These are phyloP conservation scores for Geotrupes spiniger DNA, from an alignment of 2,888 invertebrate genomes.

Conservation along the genomic window DNA sequence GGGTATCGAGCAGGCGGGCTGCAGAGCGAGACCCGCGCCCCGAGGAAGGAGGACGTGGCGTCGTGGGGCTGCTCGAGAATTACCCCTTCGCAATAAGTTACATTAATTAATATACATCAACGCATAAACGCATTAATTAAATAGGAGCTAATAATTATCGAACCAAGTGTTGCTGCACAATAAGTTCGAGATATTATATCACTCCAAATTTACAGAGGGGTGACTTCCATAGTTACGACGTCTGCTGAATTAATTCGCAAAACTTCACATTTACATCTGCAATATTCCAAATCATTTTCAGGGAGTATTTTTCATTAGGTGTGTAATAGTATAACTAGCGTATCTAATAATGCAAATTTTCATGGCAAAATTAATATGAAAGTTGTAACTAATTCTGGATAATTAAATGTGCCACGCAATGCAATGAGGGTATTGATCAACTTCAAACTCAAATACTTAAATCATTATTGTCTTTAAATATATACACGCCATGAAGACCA, in stretches of 20 bases:
- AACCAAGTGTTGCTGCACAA: slow-evolving; percentile 47
- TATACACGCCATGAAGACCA: too few species aligned
- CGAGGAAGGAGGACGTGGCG: slow-evolving; percentile 2
- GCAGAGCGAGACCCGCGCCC: slow-evolving; percentile 23
- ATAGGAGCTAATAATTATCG: slow-evolving; percentile 50
- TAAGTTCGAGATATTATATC: slow-evolving; percentile 33
- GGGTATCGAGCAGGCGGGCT: slow-evolving; percentile 29
- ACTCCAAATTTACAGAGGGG: slow-evolving; percentile 25
- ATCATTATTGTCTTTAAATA: too few species aligned
- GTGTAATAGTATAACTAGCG: too few species aligned
- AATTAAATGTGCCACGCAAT: too few species aligned
- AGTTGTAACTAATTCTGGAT: too few species aligned
- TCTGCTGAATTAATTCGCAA: slow-evolving; percentile 15
- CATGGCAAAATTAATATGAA: too few species aligned
- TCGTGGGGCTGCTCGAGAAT: slow-evolving; percentile 9
- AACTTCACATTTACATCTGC: too few species aligned
- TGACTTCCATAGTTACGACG: slow-evolving; percentile 18
- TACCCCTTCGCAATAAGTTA: slow-evolving; percentile 45
- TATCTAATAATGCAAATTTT: too few species aligned
- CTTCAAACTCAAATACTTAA: too few species aligned
- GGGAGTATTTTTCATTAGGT: too few species aligned
- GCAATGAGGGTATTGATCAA: too few species aligned
- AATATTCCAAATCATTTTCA: too few species aligned
- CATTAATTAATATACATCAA: slow-evolving; percentile 53
- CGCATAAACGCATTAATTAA: slow-evolving; percentile 52